Evolutionary conservation across 1,140 invertebrate species (phyloP).

Genomic region (Calephelis nemesis): DNA sequence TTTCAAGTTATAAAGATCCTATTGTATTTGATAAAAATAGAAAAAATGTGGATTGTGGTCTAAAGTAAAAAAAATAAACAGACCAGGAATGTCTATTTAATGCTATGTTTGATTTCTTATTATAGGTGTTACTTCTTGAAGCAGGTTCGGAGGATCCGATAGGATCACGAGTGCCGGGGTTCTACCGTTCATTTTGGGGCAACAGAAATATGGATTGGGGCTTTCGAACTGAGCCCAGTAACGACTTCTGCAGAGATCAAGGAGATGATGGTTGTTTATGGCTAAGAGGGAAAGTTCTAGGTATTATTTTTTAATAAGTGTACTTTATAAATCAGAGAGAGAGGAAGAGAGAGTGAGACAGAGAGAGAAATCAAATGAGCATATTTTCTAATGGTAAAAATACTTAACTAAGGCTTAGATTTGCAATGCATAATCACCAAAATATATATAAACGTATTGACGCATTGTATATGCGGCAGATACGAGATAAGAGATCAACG

Average conservation of each 20-base stretch:
- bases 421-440: too few relatives aligned
- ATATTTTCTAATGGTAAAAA: too few relatives aligned
- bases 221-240: not conserved
- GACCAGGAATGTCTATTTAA: too few relatives aligned
- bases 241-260: constrained; percentile 2
- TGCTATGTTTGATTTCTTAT: not conserved
- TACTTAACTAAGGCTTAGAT: not conserved
- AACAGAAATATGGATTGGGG: not conserved
- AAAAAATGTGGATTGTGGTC: too few relatives aligned
- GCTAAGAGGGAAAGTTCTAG: not conserved
- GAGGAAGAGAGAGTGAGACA: too few relatives aligned
- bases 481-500: too few relatives aligned
- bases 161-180: not conserved
- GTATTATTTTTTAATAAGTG: not conserved
- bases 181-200: not conserved
- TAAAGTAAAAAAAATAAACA: too few relatives aligned
- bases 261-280: not conserved
- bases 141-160: not conserved
- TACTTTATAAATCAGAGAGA: not conserved
- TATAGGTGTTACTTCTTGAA: constrained; percentile 3
- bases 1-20: too few relatives aligned
- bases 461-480: too few relatives aligned
- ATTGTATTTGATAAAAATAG: too few relatives aligned
- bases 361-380: too few relatives aligned
- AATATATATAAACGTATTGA: too few relatives aligned